Evolutionary conservation across 2,888 invertebrate genomes (phyloP), one percentile per base, ranked within the genome.

Genomic region (Phengaris arion): DNA sequence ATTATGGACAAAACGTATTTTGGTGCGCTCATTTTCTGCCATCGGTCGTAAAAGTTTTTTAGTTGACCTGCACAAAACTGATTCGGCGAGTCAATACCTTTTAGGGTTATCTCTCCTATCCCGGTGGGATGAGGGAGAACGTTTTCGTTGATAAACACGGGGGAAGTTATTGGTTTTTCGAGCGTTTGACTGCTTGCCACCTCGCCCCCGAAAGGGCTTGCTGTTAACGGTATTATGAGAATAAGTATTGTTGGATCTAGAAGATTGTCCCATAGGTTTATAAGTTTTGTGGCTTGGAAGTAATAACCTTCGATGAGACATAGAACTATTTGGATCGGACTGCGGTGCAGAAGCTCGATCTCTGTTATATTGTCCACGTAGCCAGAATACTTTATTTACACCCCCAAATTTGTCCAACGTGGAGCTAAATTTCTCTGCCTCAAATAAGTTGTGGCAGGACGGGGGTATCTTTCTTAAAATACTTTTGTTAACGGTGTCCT

Each of bases 381-480:
- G 54, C 54, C 54, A 54, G 13, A 54, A 54, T 54, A n/a, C 54
- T 13, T 54, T 54, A 54, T 54, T 54, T 54, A 54, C 54, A 54
- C 54, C 54, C 13, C 54, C 54, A 54, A 13, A 12, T 54, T 54
- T 54, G 13, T 54, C 13, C 13, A 54, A 13, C 6, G 13, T 8
- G 13, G 54, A 54, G 13, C 54, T 54, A 54, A 54, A 54, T 54
- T 54, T 54, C 6, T 54, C 13, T 2, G 46, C 46, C 46, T 46
- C 46, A 46, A 46, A 75, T 3, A 74, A 73, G 46, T 46, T 46
- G 46, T 6, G 46, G 46, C 46, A 46, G 46, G 46, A 46, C 46
- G 46, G 46, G n/a, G 46, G 46, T n/a, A 76, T 76, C 46, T 75
- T 77, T 22, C 4, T 15, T 6, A 64, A 15, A 9, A 35, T 35